Evolutionary conservation across 2,888 invertebrate genomes (phyloP).

Genomic region (Ypsolopha scabrella): DNA sequence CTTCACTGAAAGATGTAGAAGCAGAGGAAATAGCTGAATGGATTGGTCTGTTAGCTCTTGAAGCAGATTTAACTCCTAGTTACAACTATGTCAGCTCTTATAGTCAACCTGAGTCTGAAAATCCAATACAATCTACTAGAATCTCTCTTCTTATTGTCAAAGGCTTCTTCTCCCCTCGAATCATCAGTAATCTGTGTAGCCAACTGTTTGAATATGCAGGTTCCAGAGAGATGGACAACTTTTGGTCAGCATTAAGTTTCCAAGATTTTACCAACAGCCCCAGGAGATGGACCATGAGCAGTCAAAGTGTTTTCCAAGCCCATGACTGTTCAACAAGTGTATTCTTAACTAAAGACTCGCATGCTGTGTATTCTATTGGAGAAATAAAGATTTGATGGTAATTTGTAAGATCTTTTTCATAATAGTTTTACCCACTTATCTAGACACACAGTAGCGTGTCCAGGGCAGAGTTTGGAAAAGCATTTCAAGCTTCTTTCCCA

Average conservation of each 20-base stretch:
- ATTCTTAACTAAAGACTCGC: conserved; percentile 32
- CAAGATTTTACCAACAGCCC: conserved; percentile 45
- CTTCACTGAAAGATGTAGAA: conserved; percentile 35
- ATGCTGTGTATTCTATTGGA: conserved; percentile 34
- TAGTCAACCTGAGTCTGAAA: conserved; percentile 33
- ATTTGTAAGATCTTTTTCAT: conserved; percentile 2
- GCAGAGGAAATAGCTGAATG: conserved; percentile 51
- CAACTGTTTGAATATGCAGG: conserved; percentile 28
- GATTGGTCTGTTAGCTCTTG: conserved; percentile 45
- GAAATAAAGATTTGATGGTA: conserved; percentile 51
- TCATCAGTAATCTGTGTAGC: conserved; percentile 27
- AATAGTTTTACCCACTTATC: background rate
- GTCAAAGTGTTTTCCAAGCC: conserved; percentile 40
- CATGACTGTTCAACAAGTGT: conserved; percentile 42
- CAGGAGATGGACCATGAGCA: conserved; percentile 38
- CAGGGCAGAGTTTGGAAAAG: too few species aligned
- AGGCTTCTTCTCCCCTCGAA: conserved; percentile 38
- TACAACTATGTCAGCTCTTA: conserved; percentile 49
- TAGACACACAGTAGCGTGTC: too few species aligned
- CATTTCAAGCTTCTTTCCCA: too few species aligned
- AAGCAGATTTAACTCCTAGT: conserved; percentile 27
- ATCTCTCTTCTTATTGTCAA: conserved; percentile 36
- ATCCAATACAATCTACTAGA: conserved; percentile 34
- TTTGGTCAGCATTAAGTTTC: conserved; percentile 44
- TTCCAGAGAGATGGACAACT: conserved; percentile 29